Percentiles rank a stretch among this genome's conserved stretches.
Conservation (phyloP, 2,797 vertebrate genomes). For the Hydrolagus colliei region DNA sequence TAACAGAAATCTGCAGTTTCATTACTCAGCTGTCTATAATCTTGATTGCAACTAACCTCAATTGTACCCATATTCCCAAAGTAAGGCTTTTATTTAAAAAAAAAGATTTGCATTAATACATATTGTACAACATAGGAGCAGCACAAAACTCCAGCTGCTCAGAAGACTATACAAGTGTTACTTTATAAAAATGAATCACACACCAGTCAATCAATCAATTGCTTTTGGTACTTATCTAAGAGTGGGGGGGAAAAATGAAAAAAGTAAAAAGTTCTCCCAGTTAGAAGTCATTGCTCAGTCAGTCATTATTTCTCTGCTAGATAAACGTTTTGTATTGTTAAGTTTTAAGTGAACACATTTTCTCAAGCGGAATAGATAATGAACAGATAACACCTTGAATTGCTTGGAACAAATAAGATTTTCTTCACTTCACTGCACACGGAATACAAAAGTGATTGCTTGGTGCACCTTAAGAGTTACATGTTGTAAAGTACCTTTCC, state of each 20-base stretch:
- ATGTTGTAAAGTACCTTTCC: conserved; percentile 14
- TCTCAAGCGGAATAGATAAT: conserved; percentile 22
- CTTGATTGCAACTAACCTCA: background rate
- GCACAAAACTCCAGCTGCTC: conserved; percentile 7
- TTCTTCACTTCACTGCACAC: conserved; percentile 16
- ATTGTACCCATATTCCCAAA: conserved; percentile 14
- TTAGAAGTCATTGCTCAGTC: conserved; percentile 16
- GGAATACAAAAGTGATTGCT: conserved; percentile 17
- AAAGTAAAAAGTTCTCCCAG: background rate
- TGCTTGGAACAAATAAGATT: conserved; percentile 16
- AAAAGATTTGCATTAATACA: conserved; percentile 28
- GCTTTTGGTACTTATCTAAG: background rate
- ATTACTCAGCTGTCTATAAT: too few species aligned
- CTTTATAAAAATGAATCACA: conserved; percentile 17
- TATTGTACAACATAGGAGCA: conserved; percentile 31
- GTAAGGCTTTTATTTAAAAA: conserved; percentile 25
- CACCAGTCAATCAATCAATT: background rate
- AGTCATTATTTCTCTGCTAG: conserved; percentile 9
- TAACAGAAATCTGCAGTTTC: too few species aligned
- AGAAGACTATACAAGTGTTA: background rate
- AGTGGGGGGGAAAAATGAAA: background rate
- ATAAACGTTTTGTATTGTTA: background rate
- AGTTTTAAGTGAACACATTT: conserved; percentile 7
- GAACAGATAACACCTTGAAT: conserved; percentile 12
- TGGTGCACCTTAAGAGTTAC: conserved; percentile 18